Evolutionary conservation across 2,797 vertebrate genomes (phyloP).

Genomic region (Cirrhinus mrigala): DNA sequence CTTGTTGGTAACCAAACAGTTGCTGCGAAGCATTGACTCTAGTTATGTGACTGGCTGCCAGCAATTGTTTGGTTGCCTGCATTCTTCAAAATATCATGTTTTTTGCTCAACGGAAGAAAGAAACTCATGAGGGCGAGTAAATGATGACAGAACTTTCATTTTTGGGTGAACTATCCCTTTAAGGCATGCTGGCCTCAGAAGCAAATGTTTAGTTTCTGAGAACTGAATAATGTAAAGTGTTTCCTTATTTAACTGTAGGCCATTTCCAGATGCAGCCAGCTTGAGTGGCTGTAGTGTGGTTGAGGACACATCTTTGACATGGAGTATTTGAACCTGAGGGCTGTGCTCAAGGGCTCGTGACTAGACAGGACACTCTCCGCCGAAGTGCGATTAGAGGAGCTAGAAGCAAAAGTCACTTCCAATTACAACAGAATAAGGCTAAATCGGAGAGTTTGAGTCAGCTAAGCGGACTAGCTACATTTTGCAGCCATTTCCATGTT

Average conservation of each 20-base stretch:
- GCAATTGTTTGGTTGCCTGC: neutral
- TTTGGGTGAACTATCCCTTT: neutral
- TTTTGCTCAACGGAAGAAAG: neutral
- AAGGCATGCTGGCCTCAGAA: neutral
- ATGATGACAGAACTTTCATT: neutral
- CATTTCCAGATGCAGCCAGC: conserved; percentile 24
- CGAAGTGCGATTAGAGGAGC: conserved; percentile 18
- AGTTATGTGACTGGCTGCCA: neutral
- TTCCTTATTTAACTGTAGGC: conserved; percentile 34
- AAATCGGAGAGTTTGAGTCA: conserved; percentile 3
- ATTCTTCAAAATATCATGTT: neutral
- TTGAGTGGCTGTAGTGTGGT: conserved; percentile 31
- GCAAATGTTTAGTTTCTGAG: conserved; percentile 17
- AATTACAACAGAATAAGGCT: conserved; percentile 15
- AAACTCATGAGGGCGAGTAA: neutral
- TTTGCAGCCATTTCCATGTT: neutral
- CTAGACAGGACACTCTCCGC: conserved; percentile 19
- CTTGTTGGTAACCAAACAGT: neutral
- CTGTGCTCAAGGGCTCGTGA: conserved; percentile 7
- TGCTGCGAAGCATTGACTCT: neutral
- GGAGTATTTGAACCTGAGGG: conserved; percentile 18
- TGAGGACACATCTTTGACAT: conserved; percentile 24
- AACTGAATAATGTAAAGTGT: conserved; percentile 35
- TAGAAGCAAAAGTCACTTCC: conserved; percentile 11
- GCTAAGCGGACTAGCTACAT: neutral